Evolutionary conservation across 1,140 invertebrate genomes (phyloP).

Genomic region (Hormaphis cornu): DNA sequence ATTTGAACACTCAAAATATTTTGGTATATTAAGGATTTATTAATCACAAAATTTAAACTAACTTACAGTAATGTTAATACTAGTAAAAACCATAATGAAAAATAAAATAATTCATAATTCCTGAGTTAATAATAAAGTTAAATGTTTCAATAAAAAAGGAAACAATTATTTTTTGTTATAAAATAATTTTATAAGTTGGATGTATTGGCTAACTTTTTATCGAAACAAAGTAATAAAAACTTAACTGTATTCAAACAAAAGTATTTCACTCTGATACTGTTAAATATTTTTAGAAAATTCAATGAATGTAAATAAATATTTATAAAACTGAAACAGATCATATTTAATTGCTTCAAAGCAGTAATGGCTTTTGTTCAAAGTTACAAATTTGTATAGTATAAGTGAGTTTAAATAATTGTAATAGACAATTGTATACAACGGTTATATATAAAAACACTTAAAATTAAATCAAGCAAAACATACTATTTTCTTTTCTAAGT

Average conservation of each 20-base stretch:
- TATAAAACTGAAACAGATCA: conserved; percentile 5
- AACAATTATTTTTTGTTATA: no score
- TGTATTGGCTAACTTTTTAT: no score
- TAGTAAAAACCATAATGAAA: no score
- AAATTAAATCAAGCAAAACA: conserved; percentile 5
- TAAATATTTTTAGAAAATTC: no score
- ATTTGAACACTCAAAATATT: no score
- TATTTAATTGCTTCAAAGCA: conserved; percentile 2
- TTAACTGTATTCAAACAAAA: not conserved
- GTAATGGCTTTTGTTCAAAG: not conserved
- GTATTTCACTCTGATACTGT: conserved; percentile 11
- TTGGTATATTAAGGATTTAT: no score
- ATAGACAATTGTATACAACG: conserved; percentile 20
- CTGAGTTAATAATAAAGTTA: no score
- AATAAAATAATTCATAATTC: no score
- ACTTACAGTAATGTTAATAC: no score
- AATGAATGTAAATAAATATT: conserved; percentile 12
- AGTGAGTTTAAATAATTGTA: conserved; percentile 15
- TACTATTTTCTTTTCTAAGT: not conserved
- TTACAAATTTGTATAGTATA: conserved; percentile 1
- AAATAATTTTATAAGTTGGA: no score
- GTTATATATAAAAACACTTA: conserved; percentile 13
- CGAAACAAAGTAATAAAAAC: not conserved
- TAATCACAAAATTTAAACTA: no score
- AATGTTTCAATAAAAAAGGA: not conserved